Evolutionary conservation across 1,140 invertebrate genomes (phyloP), one percentile per base, ranked within the genome.

Genomic region (Drosophila bocki): DNA sequence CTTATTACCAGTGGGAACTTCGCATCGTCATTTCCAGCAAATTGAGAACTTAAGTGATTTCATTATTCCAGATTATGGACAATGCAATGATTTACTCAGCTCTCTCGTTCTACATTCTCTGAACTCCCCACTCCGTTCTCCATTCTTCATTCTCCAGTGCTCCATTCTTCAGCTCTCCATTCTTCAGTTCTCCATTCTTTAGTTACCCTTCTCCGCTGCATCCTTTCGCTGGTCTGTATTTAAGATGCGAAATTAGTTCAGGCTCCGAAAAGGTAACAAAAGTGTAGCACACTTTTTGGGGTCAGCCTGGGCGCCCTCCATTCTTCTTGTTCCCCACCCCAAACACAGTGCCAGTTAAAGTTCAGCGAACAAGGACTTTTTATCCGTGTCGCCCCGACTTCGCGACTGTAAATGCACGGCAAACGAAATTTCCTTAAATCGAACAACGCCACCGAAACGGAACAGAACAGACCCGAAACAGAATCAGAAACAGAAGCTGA

Each of bases 41-140:
- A 91, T 90, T 91, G 86, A 75, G 82, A 90, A 90, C 77, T 90
- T 90, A 86, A 90, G 87, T 91, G 86, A 91, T 90, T 91, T 90
- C 86, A 91, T 90, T 90, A 90, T 90, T 82, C 76, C 79, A 82
- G 86, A 90, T 90, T 90, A 90, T 91, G 82, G 78, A 86, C 82
- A 86, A 90, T 90, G 85, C 80, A 81, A 90, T 85, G 84, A 88
- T 88, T 88, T 88, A 84, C 84, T 83, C 78, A 69, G 82, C 72
- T 60, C 75, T 29, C 33, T 44, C 51, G 33, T n/a, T 45, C 50
- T 35, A 19, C 44, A 3, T 44, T 17, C 45, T 32, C 39, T 3
- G 12, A 50, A 6, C 33, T 32, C n/a, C 0, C 17, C 2, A 7
- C 13, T 6, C 37, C 6, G 1, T 17, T 37, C 44, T 41, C 57